These are phyloP conservation scores for Bimastos eiseni DNA, from an alignment of 2,888 invertebrate species.

Conservation along the genomic window DNA sequence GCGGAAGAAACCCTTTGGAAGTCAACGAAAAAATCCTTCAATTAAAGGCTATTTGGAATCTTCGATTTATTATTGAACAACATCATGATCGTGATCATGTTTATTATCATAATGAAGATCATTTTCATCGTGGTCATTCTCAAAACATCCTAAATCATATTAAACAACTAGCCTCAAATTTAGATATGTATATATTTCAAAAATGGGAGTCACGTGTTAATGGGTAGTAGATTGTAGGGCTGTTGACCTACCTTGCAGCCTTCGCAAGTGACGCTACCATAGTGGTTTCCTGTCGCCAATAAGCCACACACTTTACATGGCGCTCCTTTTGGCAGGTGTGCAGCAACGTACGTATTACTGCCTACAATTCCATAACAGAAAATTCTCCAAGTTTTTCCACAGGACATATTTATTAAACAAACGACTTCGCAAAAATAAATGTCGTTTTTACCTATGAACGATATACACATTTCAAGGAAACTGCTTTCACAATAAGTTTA, in stretches of 20 bases:
- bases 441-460: too few species aligned
- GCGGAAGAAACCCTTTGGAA: conserved; percentile 17
- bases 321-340: neutral
- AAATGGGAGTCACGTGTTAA: neutral
- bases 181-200: too few species aligned
- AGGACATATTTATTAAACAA: too few species aligned
- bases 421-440: too few species aligned
- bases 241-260: neutral
- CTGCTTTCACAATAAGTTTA: too few species aligned
- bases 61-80: neutral
- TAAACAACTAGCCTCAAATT: too few species aligned
- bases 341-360: neutral
- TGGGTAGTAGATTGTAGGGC: neutral
- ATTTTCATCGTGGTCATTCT: neutral
- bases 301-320: neutral
- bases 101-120: neutral
- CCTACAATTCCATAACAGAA: neutral
- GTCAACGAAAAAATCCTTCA: neutral
- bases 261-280: neutral
- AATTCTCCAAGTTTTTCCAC: neutral
- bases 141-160: too few species aligned
- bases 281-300: conserved; percentile 3
- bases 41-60: neutral
- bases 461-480: too few species aligned
- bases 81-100: neutral